Conservation (phyloP, 1,140 invertebrate species). For the Lordiphosa mommai region DNA sequence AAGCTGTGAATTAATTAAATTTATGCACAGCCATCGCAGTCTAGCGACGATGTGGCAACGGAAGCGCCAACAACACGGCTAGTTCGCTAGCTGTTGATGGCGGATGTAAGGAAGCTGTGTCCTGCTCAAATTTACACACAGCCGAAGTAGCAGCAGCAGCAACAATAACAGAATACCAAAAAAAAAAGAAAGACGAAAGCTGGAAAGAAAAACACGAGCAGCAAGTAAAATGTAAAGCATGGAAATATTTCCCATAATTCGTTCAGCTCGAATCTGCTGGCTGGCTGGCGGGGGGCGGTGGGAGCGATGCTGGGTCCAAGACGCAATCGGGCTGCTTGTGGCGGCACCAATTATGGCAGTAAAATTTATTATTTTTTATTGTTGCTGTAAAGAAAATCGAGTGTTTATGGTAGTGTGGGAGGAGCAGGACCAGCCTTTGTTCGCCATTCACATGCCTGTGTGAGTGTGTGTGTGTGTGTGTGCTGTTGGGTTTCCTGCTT, state of each 20-base stretch:
- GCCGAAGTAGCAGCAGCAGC: not conserved
- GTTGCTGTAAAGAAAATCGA: slow-evolving; percentile 57
- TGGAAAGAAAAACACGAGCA: slow-evolving; percentile 28
- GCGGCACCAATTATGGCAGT: slow-evolving; percentile 59
- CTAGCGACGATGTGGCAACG: slow-evolving; percentile 13
- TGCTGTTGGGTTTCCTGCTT: slow-evolving; percentile 39
- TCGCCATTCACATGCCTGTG: slow-evolving; percentile 30
- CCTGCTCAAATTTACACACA: slow-evolving; percentile 17
- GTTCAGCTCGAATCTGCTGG: slow-evolving; percentile 16
- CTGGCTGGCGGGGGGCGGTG: not conserved
- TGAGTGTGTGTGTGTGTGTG: not conserved
- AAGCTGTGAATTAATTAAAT: slow-evolving; percentile 44
- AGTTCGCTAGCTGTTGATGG: slow-evolving; percentile 23
- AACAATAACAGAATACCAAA: slow-evolving; percentile 8
- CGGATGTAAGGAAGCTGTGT: slow-evolving; percentile 34
- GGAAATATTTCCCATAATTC: slow-evolving; percentile 58
- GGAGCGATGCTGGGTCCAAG: slow-evolving; percentile 14
- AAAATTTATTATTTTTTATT: slow-evolving; percentile 65
- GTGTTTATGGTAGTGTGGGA: slow-evolving; percentile 32
- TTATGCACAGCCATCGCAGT: slow-evolving; percentile 30
- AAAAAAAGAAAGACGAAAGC: slow-evolving; percentile 9
- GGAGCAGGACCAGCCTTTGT: slow-evolving; percentile 28
- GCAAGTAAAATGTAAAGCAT: slow-evolving; percentile 41
- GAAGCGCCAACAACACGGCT: slow-evolving; percentile 39
- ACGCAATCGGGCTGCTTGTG: slow-evolving; percentile 51